Conservation (phyloP, 2,113 vertebrate species). For the Apteryx mantelli region DNA sequence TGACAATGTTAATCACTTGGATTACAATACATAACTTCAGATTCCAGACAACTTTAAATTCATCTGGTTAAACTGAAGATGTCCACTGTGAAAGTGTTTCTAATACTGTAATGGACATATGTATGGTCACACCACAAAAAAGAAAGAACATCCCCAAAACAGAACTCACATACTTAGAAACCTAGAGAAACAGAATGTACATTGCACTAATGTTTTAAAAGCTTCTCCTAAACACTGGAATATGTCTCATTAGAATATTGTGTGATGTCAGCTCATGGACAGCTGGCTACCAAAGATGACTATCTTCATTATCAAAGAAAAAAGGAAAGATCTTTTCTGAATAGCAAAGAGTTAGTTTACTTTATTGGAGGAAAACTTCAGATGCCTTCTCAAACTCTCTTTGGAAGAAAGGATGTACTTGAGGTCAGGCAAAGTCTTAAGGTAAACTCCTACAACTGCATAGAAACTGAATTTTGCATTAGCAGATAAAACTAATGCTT, state of each 20-base stretch:
- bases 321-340: background rate
- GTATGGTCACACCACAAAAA: background rate
- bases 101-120: background rate
- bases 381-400: background rate
- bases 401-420: background rate
- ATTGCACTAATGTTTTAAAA: background rate
- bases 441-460: background rate
- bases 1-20: background rate
- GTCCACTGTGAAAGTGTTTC: background rate
- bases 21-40: background rate
- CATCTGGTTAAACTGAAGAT: background rate
- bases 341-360: background rate
- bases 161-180: background rate
- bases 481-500: background rate
- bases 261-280: background rate
- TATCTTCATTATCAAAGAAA: background rate
- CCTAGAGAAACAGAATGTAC: background rate
- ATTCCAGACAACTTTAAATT: background rate
- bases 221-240: background rate
- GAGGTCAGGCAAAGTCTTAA: background rate
- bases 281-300: background rate
- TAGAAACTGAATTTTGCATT: background rate
- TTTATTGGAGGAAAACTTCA: background rate
- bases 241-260: background rate
- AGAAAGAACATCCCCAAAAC: background rate